These are phyloP conservation scores for Stomorhina lunata DNA, from an alignment of 2,888 invertebrate genomes.

Conservation along the genomic window DNA sequence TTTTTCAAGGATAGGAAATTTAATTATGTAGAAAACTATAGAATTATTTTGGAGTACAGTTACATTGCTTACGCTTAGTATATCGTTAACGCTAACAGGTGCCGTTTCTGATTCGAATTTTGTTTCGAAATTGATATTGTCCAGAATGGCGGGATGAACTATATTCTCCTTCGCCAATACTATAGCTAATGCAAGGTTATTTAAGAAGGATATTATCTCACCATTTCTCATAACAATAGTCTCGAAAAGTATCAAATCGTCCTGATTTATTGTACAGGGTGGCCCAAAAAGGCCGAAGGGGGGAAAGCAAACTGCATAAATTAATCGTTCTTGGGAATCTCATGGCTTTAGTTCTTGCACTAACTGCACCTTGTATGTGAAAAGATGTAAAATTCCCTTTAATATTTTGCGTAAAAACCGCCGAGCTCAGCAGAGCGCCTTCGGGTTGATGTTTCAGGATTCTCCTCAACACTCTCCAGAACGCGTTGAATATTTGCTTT, in stretches of 20 bases:
- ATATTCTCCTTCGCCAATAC: slow-evolving; percentile 16
- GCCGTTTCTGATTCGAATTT: background rate
- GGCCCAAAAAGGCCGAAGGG: too few species aligned
- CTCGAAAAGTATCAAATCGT: background rate
- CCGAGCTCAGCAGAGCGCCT: too few species aligned
- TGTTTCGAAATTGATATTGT: background rate
- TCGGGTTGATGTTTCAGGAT: too few species aligned
- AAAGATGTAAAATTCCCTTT: too few species aligned
- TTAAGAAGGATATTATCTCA: slow-evolving; percentile 26
- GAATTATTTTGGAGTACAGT: background rate
- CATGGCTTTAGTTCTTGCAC: too few species aligned
- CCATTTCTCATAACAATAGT: background rate
- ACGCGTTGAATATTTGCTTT: too few species aligned
- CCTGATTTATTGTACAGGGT: background rate
- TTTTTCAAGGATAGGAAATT: background rate
- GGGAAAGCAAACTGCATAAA: too few species aligned
- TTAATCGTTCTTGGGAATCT: too few species aligned
- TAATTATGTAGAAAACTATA: slow-evolving; percentile 5
- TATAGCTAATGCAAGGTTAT: slow-evolving; percentile 15
- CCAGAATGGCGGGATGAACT: slow-evolving; percentile 23
- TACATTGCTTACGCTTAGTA: slow-evolving; percentile 17
- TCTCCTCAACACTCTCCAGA: too few species aligned
- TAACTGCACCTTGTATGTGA: too few species aligned
- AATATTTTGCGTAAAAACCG: too few species aligned
- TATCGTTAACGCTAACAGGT: slow-evolving; percentile 21